Percentiles rank a stretch among this genome's conserved stretches.
Conservation (phyloP, 2,113 vertebrate genomes). For the Xiphorhynchus elegans region DNA sequence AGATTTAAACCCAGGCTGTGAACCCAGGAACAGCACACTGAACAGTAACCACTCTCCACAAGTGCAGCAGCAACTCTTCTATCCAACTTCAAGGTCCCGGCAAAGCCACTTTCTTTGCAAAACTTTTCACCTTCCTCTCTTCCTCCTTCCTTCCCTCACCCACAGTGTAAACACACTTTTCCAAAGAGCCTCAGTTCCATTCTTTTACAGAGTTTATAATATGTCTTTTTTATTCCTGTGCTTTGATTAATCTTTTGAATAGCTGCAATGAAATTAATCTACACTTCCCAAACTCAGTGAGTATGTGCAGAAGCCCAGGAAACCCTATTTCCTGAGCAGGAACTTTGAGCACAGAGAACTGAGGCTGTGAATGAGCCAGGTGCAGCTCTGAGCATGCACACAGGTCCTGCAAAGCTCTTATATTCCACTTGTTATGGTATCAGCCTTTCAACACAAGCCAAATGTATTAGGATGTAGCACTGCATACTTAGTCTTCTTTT, state of each 20-base stretch:
- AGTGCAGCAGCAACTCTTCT: background rate
- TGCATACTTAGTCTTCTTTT: background rate
- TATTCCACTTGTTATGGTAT: fast-evolving
- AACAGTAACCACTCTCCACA: background rate
- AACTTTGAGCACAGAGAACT: background rate
- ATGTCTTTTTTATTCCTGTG: background rate
- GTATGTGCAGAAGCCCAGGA: background rate
- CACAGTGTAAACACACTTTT: background rate
- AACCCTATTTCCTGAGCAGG: background rate
- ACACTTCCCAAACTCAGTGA: fast-evolving
- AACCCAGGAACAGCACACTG: background rate
- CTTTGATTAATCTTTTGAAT: background rate
- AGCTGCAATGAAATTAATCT: background rate
- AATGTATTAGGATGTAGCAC: background rate
- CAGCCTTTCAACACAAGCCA: background rate
- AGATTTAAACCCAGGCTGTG: background rate
- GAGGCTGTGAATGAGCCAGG: background rate
- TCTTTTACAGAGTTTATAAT: background rate
- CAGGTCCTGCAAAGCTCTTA: background rate
- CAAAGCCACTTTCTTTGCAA: background rate
- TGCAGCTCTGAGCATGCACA: background rate
- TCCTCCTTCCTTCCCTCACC: background rate
- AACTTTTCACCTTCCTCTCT: background rate
- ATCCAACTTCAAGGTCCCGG: background rate
- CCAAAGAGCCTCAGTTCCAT: background rate